A percentile compares a stretch with the other conserved stretches of the same genome.
Evolutionary conservation across 2,888 invertebrate genomes (phyloP).

Genomic region (Prosopocoilus inquinatus): DNA sequence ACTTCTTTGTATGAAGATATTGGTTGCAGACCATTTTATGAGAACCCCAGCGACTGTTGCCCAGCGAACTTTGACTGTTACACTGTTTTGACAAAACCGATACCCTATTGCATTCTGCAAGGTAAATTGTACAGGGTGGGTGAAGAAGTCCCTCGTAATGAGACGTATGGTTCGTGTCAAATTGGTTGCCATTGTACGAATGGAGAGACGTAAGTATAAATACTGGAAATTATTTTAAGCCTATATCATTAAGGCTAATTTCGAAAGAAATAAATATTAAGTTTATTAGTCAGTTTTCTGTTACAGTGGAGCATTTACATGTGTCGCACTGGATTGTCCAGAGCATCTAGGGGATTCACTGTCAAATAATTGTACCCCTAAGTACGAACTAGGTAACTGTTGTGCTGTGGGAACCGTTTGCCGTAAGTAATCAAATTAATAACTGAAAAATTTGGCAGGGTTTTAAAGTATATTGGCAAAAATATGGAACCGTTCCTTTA

Average conservation of each 20-base stretch:
- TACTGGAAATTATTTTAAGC: too few relatives aligned
- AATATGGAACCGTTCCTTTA: too few relatives aligned
- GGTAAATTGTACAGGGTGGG: constrained; percentile 20
- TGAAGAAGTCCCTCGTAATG: constrained; percentile 14
- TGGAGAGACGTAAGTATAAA: background rate
- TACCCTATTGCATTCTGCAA: constrained; percentile 21
- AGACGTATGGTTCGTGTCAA: constrained; percentile 20
- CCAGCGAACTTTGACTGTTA: constrained; percentile 26
- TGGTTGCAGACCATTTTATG: constrained; percentile 24
- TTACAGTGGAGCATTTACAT: constrained; percentile 17
- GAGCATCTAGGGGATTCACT: constrained; percentile 22
- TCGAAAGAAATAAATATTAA: constrained; percentile 4
- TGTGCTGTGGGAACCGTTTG: constrained; percentile 24
- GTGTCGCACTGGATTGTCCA: constrained; percentile 32
- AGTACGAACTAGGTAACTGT: constrained; percentile 19
- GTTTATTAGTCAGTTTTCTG: background rate
- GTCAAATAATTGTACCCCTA: constrained; percentile 11
- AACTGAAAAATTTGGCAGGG: too few relatives aligned
- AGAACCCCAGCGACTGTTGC: constrained; percentile 21
- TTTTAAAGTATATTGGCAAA: too few relatives aligned
- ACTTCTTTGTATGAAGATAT: constrained; percentile 21
- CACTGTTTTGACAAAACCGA: constrained; percentile 11
- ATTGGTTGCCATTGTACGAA: constrained; percentile 21
- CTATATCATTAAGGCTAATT: constrained; percentile 1
- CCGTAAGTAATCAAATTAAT: constrained; percentile 13